Conservation (phyloP, 53 echinoderm and acorn worm genomes). For the Mesocentrotus franciscanus region DNA sequence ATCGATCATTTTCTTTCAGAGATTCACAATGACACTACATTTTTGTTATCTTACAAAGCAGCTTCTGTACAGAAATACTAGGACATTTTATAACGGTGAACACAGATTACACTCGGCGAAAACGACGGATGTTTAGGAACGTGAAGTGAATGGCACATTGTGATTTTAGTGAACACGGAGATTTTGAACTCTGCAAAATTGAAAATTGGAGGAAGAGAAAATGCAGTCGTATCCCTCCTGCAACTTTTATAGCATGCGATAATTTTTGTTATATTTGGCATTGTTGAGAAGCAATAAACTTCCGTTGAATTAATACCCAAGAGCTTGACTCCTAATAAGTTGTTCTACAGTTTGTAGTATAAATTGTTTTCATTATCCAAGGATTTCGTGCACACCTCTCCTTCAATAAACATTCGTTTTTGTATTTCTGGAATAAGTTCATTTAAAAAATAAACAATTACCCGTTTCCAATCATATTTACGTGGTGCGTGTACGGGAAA, state of each 20-base stretch:
- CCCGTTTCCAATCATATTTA: background rate
- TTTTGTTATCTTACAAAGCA: constrained; percentile 44
- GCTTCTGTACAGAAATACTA: constrained; percentile 53
- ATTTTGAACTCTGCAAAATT: background rate
- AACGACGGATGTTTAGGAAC: background rate
- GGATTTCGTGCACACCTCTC: too few species aligned
- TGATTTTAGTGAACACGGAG: background rate
- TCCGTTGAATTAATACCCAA: background rate
- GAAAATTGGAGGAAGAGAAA: background rate
- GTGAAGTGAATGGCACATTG: background rate
- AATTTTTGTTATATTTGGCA: too few species aligned
- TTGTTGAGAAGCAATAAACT: too few species aligned
- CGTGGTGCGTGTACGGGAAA: background rate
- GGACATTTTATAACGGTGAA: background rate
- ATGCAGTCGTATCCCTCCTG: background rate
- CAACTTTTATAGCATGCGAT: background rate
- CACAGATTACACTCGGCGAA: background rate
- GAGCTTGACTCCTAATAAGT: background rate
- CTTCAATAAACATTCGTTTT: too few species aligned
- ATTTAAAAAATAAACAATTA: too few species aligned
- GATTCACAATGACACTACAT: constrained; percentile 8
- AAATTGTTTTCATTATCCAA: background rate
- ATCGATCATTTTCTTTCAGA: background rate
- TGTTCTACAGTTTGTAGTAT: background rate
- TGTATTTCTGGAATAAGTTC: too few species aligned